phyloP scores from a whole-genome alignment of 2,888 invertebrate genomes.

The Metopia argyrocephala region DNA sequence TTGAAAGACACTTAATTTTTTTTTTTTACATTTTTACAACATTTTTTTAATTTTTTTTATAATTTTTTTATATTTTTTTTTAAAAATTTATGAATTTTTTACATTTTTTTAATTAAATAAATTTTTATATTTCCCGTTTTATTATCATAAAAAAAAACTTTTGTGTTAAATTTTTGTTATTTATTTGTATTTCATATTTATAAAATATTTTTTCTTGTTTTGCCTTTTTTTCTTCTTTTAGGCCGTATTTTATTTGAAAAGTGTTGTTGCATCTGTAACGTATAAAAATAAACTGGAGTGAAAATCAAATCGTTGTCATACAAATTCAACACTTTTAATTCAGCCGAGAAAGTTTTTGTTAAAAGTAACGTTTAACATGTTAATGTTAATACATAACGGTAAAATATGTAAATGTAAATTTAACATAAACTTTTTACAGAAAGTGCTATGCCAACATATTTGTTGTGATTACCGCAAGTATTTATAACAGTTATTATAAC shows the following conservation, averaged over 20 bases:
- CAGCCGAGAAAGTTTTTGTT: constrained; percentile 17
- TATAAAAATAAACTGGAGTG: constrained; percentile 61
- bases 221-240: neutral
- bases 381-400: neutral
- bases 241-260: constrained; percentile 41
- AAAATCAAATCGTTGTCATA: constrained; percentile 34
- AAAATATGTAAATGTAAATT: neutral
- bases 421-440: neutral
- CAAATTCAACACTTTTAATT: neutral
- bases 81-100: neutral
- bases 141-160: constrained; percentile 18
- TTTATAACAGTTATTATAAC: constrained; percentile 36
- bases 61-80: constrained; percentile 9
- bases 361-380: constrained; percentile 18
- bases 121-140: constrained; percentile 3
- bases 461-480: constrained; percentile 13
- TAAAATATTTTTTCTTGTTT: neutral
- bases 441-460: no score
- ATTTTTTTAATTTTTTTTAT: constrained; percentile 12
- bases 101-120: constrained; percentile 7
- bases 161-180: neutral
- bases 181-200: constrained; percentile 3
- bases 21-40: constrained; percentile 19
- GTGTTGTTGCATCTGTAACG: constrained; percentile 57
- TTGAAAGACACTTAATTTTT: neutral